A percentile compares a stretch with the other conserved stretches of the same genome.
These are phyloP conservation scores for Henicopernis longicauda DNA, from an alignment of 2,113 vertebrate genomes.

Conservation along the genomic window DNA sequence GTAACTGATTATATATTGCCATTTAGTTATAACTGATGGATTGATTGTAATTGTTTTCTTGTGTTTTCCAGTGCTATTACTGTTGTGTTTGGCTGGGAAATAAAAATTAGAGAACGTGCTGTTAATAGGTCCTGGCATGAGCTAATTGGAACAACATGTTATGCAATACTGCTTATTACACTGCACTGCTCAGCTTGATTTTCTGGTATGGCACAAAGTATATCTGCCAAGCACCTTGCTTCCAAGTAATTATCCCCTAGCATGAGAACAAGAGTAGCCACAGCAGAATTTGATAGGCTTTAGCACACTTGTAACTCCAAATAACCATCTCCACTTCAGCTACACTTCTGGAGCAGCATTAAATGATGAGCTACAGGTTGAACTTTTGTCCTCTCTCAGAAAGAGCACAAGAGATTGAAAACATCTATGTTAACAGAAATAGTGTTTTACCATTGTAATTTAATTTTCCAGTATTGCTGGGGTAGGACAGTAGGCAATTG, in stretches of 20 bases:
- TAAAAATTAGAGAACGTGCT: not conserved
- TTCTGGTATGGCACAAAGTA: slow-evolving; percentile 14
- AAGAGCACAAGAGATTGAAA: not conserved
- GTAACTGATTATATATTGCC: not conserved
- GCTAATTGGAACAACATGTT: not conserved
- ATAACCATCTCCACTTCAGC: not conserved
- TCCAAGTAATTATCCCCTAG: not conserved
- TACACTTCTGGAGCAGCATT: not conserved
- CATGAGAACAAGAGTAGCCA: not conserved
- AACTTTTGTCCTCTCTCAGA: not conserved
- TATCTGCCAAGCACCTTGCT: not conserved
- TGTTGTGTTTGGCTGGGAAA: not conserved
- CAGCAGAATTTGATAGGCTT: not conserved
- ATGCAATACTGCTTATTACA: not conserved
- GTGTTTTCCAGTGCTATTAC: not conserved
- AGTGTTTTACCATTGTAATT: not conserved
- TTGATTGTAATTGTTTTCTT: not conserved
- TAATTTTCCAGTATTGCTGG: not conserved
- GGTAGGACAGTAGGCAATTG: not conserved
- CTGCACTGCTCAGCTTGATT: not conserved
- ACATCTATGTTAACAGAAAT: not conserved
- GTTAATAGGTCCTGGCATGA: not conserved
- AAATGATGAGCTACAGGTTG: not conserved
- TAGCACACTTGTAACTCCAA: not conserved
- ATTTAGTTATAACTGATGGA: not conserved